Evolutionary conservation across 2,113 vertebrate species (phyloP).

Genomic region (Nothobranchius kuhntae): DNA sequence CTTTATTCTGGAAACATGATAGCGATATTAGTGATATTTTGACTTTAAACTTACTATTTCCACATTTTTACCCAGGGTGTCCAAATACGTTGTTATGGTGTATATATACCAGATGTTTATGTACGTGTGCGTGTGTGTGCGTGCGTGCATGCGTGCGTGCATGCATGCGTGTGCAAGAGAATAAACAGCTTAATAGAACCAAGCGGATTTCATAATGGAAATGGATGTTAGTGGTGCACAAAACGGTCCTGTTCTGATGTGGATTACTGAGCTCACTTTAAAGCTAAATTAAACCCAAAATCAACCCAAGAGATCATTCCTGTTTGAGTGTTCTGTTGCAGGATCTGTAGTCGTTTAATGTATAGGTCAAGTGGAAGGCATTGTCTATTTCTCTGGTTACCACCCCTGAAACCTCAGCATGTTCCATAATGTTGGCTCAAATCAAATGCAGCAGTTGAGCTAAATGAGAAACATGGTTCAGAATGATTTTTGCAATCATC

Average conservation of each 20-base stretch:
- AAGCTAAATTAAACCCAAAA: slow-evolving; percentile 64
- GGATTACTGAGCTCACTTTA: slow-evolving; percentile 65
- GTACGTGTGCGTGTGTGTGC: slow-evolving; percentile 12
- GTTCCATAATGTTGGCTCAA: slow-evolving; percentile 39
- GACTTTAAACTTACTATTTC: no score
- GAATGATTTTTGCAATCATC: slow-evolving; percentile 51
- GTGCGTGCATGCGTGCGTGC: slow-evolving; percentile 13
- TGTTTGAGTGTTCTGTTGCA: slow-evolving; percentile 36
- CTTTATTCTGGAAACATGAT: no score
- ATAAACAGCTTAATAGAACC: slow-evolving; percentile 72
- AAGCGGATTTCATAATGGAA: slow-evolving; percentile 73
- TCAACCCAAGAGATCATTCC: slow-evolving; percentile 62
- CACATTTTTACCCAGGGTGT: no score
- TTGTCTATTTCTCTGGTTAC: slow-evolving; percentile 1
- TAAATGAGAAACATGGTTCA: slow-evolving; percentile 64
- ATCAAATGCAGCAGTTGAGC: slow-evolving; percentile 59
- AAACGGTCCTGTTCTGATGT: slow-evolving; percentile 51
- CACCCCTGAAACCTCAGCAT: slow-evolving; percentile 5
- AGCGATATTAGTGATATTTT: no score
- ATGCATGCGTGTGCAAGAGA: slow-evolving; percentile 17
- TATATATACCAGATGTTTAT: slow-evolving; percentile 22
- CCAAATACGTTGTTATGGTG: no score
- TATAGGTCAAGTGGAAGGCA: slow-evolving; percentile 34
- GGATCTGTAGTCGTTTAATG: slow-evolving; percentile 35
- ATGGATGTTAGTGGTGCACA: slow-evolving; percentile 52